Evolutionary conservation across 2,113 vertebrate genomes (phyloP).

Genomic region (Hemicordylus capensis): DNA sequence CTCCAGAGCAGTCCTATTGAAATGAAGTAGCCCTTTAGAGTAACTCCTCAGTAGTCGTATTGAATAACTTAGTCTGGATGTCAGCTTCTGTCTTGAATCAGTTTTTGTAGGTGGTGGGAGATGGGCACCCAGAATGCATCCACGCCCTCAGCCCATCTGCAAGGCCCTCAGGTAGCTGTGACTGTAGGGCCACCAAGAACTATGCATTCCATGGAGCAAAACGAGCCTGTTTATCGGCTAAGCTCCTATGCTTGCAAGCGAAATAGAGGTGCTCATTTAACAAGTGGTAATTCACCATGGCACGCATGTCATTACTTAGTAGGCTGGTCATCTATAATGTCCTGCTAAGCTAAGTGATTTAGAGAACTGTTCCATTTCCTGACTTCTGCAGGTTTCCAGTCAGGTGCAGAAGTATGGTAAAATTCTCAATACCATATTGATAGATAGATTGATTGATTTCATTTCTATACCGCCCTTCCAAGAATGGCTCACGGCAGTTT

Average conservation of each 20-base stretch:
- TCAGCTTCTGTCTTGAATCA: background rate
- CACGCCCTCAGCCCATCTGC: background rate
- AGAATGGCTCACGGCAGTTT: too few relatives aligned
- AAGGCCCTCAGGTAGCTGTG: background rate
- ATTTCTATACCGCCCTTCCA: too few relatives aligned
- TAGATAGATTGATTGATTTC: too few relatives aligned
- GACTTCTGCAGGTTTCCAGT: background rate
- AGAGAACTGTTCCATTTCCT: too few relatives aligned
- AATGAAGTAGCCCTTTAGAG: too few relatives aligned
- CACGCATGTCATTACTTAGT: too few relatives aligned
- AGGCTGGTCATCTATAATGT: too few relatives aligned
- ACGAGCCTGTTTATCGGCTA: background rate
- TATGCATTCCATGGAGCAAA: background rate
- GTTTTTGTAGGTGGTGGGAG: background rate
- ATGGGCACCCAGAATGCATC: background rate
- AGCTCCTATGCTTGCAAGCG: background rate
- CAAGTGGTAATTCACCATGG: background rate
- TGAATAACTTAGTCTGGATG: background rate
- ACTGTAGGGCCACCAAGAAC: background rate
- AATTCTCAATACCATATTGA: background rate
- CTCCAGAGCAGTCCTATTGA: too few relatives aligned
- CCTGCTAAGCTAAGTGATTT: too few relatives aligned
- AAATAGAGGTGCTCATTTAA: background rate
- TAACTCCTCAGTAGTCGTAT: too few relatives aligned
- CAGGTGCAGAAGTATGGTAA: background rate